Evolutionary conservation across 2,113 vertebrate species (phyloP).

Genomic region (Oenanthe oenanthe): DNA sequence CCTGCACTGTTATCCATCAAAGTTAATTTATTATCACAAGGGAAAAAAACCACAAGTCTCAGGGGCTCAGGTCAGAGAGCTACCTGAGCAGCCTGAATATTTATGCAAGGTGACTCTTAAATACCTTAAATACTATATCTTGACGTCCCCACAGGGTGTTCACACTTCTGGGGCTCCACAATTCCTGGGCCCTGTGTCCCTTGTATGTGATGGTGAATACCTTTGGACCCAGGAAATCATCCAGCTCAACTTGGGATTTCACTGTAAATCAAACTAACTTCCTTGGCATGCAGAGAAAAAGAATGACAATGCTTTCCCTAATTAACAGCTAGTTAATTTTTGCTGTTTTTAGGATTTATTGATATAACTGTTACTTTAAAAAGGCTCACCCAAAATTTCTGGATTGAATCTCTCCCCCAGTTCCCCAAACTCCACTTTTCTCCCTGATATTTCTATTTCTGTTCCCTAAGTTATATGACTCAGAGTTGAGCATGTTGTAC

Average conservation of each 20-base stretch:
- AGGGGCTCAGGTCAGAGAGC: not conserved
- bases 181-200: not conserved
- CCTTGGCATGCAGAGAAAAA: not conserved
- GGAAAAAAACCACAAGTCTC: not conserved
- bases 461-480: not conserved
- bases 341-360: conserved; percentile 10
- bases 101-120: not conserved
- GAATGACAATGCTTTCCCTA: not conserved
- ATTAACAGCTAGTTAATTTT: not conserved
- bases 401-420: not conserved
- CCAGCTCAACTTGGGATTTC: not conserved
- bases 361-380: not conserved
- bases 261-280: conserved; percentile 26
- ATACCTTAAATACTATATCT: not conserved
- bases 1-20: not conserved
- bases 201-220: not conserved
- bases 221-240: not conserved
- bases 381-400: not conserved
- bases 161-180: not conserved
- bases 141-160: not conserved
- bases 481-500: not conserved
- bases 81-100: not conserved
- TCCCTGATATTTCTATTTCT: not conserved
- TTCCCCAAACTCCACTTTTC: not conserved
- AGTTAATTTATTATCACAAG: not conserved